Evolutionary conservation across 2,797 vertebrate species (phyloP), one percentile per base, ranked within the genome.

Genomic region (Crypturellus tataupa): DNA sequence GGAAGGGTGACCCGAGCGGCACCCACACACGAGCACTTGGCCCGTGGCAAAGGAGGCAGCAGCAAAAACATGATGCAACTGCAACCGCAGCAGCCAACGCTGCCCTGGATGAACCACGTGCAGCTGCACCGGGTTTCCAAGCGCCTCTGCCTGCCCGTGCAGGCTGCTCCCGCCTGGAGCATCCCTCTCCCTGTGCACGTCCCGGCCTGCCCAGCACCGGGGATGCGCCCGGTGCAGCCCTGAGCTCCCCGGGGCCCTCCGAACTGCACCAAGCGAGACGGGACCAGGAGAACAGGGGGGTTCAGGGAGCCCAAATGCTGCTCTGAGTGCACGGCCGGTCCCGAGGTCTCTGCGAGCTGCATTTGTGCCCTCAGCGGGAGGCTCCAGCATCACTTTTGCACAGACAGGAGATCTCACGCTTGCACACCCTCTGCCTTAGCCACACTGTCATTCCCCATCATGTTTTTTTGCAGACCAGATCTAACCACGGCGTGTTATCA

Each of bases 121-220:
- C 33, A 9, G 39, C 44, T 84, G 19, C 5, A 42, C 40, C 60
- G 10, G 42, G 37, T 16, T 75, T 31, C 71, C 85, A 47, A 56
- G 8, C 1, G n/a, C 80, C 85, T 67, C 73, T 69, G 86, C 76
- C 73, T 35, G 84, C 87, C 10, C 40, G 69, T 19, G 0, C 0
- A 10, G 51, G 18, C 67, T 23, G 40, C 76, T 82, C 51, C 47
- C 2, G 0, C 87, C 84, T 31, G 13, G 3, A 46, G 93, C 77
- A 0, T 7, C 8, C 75, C 85, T 68, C 39, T 60, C 78, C 89
- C 89, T 40, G 78, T 70, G 88, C 94, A 84, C 83, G 95, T 64
- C 95, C 89, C 87, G 46, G 87, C 91, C 93, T 60, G 94, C 90
- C 46, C 64, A 1, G 71, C 76, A 6, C 53, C 3, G 33, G 81